Conservation (phyloP, 2,888 invertebrate species). For the Augochlorella aurata region DNA sequence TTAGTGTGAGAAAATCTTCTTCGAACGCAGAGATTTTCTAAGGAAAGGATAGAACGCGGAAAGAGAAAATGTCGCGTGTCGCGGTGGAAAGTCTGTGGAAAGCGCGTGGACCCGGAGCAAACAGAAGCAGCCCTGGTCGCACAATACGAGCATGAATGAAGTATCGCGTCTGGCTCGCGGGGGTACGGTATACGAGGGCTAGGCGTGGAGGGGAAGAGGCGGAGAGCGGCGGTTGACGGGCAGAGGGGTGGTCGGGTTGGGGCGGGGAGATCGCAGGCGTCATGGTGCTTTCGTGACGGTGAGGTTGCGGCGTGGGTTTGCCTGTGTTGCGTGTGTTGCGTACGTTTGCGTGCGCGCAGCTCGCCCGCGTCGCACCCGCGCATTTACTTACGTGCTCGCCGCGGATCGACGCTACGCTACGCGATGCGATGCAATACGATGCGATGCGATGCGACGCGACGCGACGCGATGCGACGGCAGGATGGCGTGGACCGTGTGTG, state of each 20-base stretch:
- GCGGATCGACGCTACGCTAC: neutral
- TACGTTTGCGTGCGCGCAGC: too few species aligned
- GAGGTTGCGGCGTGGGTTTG: slow-evolving; percentile 30
- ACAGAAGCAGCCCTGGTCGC: slow-evolving; percentile 71
- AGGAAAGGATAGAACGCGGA: neutral
- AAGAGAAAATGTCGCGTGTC: neutral
- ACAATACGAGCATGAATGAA: slow-evolving; percentile 81
- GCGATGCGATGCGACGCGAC: too few species aligned
- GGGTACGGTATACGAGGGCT: slow-evolving; percentile 57
- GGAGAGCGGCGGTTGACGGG: neutral
- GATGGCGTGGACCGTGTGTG: neutral
- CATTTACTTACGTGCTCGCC: slow-evolving; percentile 11
- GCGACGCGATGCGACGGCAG: too few species aligned
- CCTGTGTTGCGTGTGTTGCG: neutral
- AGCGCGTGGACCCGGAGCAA: slow-evolving; percentile 54
- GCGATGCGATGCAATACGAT: too few species aligned
- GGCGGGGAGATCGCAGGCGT: slow-evolving; percentile 51
- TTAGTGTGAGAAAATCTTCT: neutral
- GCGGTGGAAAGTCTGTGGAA: neutral
- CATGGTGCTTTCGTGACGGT: slow-evolving; percentile 65
- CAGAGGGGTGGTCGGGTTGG: neutral
- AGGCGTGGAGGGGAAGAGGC: slow-evolving; percentile 28
- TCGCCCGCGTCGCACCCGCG: slow-evolving; percentile 1
- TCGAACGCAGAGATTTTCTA: neutral
- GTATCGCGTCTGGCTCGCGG: slow-evolving; percentile 78